Evolutionary conservation across 2,888 invertebrate species (phyloP), one percentile per base, ranked within the genome.

Genomic region (Corythucha ciliata): DNA sequence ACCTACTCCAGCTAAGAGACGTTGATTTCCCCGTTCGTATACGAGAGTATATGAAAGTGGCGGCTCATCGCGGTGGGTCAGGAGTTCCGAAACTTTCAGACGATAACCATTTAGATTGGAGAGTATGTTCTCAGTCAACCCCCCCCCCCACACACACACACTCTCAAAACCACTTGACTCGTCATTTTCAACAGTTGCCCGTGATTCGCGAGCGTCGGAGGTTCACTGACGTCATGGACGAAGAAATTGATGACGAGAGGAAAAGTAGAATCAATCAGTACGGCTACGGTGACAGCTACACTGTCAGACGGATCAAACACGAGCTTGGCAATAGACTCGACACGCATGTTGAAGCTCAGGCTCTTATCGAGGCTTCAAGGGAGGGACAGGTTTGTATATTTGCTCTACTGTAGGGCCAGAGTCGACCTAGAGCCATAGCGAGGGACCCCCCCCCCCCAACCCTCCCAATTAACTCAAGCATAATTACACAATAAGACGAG

Each of bases 151-250:
- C 4, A 41, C 24, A 29, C 20, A 8, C 24, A 7, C 25, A 41
- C 25, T 22, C 10, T 46, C 47, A 47, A 6, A 14, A 16, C 18
- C 12, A 12, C 10, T 10, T 41, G 24, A 21, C 14, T 8, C 14
- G 16, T 41, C 24, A 12, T 21, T 24, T 48, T 21, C 62, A 63
- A 16, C 66, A 85, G 87, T 79, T 84, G 1, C 90, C 90, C 1
- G 80, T 90, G 27, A 88, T 92, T 63, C 80, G 85, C 44, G 92
- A 92, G 69, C 77, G 92, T 54, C 80, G 92, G 55, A 81, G 90
- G 57, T 92, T 92, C 69, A 90, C 88, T 2, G 92, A 92, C 67
- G 80, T 92, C 12, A 91, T 92, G 91, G 92, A 92, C 67, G 92
- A 92, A 66, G 91, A 92, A 71, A 91, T 92, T 56, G 89, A 89